phyloP scores from a whole-genome alignment of 2,113 vertebrate genomes.

The Platichthys flesus region DNA sequence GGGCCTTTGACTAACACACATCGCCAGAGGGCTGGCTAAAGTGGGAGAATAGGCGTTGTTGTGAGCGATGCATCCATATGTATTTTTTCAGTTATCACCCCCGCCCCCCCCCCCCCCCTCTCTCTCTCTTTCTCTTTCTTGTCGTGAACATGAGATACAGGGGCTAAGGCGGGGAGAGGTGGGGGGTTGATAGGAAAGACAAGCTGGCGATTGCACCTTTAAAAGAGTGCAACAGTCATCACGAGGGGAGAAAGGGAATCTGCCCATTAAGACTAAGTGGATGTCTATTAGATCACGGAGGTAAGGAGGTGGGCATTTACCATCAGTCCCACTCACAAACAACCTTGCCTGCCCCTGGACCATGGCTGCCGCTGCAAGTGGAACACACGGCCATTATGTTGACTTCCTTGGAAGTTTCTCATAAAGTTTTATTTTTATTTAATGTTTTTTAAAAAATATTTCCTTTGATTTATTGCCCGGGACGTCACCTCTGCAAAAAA shows the following conservation, averaged over 20 bases:
- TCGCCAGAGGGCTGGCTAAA: conserved; percentile 48
- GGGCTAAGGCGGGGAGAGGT: conserved; percentile 18
- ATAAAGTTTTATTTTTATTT: not conserved
- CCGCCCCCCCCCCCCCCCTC: conserved; percentile 3
- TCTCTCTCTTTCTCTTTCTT: too few relatives aligned
- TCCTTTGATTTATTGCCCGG: conserved; percentile 5
- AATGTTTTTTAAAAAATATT: conserved; percentile 1
- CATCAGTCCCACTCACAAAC: conserved; percentile 72
- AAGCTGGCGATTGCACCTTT: conserved; percentile 78
- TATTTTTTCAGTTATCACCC: conserved; percentile 6
- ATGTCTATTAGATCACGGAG: conserved; percentile 83
- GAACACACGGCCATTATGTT: not conserved
- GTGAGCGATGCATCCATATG: conserved; percentile 3
- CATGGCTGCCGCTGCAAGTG: not conserved
- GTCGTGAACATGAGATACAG: conserved; percentile 51
- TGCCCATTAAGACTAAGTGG: conserved; percentile 82
- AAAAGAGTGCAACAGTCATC: conserved; percentile 78
- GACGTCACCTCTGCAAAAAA: conserved; percentile 58
- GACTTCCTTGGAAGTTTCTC: not conserved
- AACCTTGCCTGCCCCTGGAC: conserved; percentile 58
- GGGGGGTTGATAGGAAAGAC: conserved; percentile 65
- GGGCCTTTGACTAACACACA: conserved; percentile 52
- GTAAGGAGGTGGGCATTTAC: conserved; percentile 82
- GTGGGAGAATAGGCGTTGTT: conserved; percentile 45
- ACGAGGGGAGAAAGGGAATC: conserved; percentile 79